A percentile compares a stretch with the other conserved stretches of the same genome.
Conservation (phyloP, 2,888 invertebrate species). For the Eugnorisma glareosa region DNA sequence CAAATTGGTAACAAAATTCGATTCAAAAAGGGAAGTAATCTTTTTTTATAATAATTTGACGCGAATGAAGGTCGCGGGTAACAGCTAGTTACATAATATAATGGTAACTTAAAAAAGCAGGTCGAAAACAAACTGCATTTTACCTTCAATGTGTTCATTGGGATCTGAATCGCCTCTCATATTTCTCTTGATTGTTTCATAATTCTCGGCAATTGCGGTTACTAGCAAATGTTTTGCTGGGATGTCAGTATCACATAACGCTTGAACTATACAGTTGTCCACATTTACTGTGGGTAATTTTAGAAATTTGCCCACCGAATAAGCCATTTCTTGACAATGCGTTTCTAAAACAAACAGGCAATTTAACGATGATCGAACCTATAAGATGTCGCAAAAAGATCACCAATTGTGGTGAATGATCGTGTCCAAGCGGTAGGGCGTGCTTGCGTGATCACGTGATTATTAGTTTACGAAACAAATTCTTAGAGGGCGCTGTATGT, state of each 20-base stretch:
- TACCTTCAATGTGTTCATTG: constrained; percentile 75
- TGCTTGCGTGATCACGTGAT: too few relatives aligned
- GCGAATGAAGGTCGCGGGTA: too few relatives aligned
- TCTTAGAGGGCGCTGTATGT: too few relatives aligned
- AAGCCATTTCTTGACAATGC: constrained; percentile 84
- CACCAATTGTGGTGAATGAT: too few relatives aligned
- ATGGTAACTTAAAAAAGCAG: background rate
- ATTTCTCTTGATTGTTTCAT: constrained; percentile 69
- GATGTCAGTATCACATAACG: constrained; percentile 77
- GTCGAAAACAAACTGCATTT: background rate
- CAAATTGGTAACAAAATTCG: too few relatives aligned
- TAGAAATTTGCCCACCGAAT: constrained; percentile 83
- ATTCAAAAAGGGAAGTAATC: too few relatives aligned
- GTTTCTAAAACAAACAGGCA: constrained; percentile 74
- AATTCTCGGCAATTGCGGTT: constrained; percentile 79
- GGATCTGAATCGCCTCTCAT: constrained; percentile 63
- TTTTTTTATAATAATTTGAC: too few relatives aligned
- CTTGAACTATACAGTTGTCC: constrained; percentile 88
- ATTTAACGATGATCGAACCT: constrained; percentile 10
- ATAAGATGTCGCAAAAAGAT: background rate
- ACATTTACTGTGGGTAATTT: constrained; percentile 86
- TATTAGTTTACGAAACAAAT: too few relatives aligned
- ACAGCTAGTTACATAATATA: background rate
- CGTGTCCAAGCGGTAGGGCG: too few relatives aligned
- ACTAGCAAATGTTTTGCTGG: constrained; percentile 75